Percentiles rank a stretch among this genome's conserved stretches.
These are phyloP conservation scores for Nycticorax nycticorax DNA, from an alignment of 2,113 vertebrate species.

Conservation along the genomic window DNA sequence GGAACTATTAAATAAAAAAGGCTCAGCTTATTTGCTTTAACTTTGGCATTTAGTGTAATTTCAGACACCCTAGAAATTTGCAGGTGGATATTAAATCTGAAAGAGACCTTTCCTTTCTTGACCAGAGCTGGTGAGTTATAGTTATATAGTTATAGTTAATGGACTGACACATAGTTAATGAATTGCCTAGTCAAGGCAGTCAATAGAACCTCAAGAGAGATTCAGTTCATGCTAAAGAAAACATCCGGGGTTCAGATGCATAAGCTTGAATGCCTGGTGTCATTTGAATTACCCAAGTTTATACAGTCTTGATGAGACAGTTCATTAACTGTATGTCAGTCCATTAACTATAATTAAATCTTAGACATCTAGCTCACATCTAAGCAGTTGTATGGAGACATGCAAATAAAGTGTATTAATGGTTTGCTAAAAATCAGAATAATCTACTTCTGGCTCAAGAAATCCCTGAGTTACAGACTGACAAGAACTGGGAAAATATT, in stretches of 20 bases:
- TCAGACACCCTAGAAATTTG: not conserved
- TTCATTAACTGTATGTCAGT: slow-evolving; percentile 36
- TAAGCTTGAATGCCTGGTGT: not conserved
- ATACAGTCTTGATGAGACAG: slow-evolving; percentile 18
- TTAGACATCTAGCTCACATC: not conserved
- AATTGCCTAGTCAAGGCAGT: not conserved
- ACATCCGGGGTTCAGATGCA: not conserved
- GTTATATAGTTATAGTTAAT: not conserved
- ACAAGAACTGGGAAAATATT: not conserved
- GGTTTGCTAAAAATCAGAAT: not conserved
- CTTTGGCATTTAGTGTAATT: not conserved
- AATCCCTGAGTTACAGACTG: not conserved
- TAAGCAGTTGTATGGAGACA: not conserved
- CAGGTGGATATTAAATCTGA: not conserved
- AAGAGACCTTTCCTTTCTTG: not conserved
- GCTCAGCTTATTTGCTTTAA: not conserved
- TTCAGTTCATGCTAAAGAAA: not conserved
- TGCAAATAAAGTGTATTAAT: not conserved
- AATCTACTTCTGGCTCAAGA: not conserved
- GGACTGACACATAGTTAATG: not conserved
- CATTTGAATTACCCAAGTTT: not conserved
- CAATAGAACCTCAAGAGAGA: not conserved
- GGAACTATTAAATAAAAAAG: not conserved
- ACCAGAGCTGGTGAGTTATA: not conserved
- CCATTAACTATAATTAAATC: slow-evolving; percentile 41